phyloP scores from a whole-genome alignment of 37 sponge, comb jelly and placozoan genomes.

The Hormiphora californensis region DNA sequence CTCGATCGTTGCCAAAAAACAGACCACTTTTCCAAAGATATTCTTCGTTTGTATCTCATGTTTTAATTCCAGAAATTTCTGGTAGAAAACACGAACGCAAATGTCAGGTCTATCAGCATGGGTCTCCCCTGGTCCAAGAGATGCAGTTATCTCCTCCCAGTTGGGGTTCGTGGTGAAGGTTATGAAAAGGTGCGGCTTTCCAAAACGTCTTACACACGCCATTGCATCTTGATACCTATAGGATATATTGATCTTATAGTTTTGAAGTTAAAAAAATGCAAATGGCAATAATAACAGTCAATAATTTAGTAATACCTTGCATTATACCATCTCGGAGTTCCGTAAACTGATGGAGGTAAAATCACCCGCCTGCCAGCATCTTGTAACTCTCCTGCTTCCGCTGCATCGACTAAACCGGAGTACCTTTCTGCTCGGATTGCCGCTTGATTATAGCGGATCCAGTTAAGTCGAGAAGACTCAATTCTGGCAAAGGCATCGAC shows the following conservation, averaged over 20 bases:
- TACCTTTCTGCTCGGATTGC: background rate
- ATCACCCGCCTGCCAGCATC: background rate
- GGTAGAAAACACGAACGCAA: background rate
- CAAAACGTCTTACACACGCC: background rate
- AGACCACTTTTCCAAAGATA: background rate
- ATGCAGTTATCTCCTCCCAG: background rate
- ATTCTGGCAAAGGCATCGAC: background rate
- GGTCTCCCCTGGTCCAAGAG: background rate
- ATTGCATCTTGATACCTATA: conserved; percentile 1
- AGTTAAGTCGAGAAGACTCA: background rate
- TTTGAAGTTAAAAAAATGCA: too few species aligned
- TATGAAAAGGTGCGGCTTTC: background rate
- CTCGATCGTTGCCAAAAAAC: background rate
- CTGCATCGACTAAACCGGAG: background rate
- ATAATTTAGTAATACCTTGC: too few species aligned
- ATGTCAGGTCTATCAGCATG: background rate
- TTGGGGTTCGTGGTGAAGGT: background rate
- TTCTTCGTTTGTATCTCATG: background rate
- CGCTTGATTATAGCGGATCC: background rate
- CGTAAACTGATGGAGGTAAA: background rate
- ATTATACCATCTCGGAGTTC: background rate
- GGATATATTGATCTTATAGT: too few species aligned
- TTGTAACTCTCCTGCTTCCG: background rate
- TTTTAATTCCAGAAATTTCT: background rate
- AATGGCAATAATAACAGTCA: too few species aligned